A percentile compares a stretch with the other conserved stretches of the same genome.
These are phyloP conservation scores for Oxyruncus cristatus DNA, from an alignment of 2,113 vertebrate species.

Conservation along the genomic window DNA sequence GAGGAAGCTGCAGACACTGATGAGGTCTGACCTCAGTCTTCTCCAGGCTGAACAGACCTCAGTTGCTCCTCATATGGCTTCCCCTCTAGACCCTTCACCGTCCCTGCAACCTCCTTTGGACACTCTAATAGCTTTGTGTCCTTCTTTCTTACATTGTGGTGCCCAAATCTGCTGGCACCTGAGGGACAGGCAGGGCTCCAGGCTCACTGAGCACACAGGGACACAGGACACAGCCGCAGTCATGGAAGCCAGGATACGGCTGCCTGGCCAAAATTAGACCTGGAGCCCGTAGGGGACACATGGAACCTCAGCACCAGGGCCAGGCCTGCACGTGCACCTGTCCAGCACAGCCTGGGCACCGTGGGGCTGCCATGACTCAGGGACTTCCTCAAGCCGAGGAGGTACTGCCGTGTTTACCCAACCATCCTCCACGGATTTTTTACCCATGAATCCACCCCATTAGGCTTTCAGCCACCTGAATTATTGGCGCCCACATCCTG, in stretches of 20 bases:
- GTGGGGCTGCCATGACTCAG: neutral
- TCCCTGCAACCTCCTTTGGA: neutral
- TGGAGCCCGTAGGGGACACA: fast-evolving
- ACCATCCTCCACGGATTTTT: neutral
- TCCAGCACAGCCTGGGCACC: neutral
- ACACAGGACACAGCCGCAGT: too few species aligned
- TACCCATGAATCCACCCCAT: neutral
- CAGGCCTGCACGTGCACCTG: neutral
- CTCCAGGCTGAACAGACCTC: neutral
- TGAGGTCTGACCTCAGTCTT: neutral
- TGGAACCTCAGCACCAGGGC: fast-evolving
- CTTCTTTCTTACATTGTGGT: neutral
- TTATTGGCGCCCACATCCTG: constrained; percentile 16
- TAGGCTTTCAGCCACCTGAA: neutral
- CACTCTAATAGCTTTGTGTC: neutral
- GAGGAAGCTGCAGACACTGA: neutral
- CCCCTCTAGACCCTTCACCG: too few species aligned
- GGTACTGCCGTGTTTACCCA: neutral
- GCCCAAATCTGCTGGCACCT: neutral
- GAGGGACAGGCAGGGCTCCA: neutral
- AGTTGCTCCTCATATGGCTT: neutral
- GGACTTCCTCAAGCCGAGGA: neutral
- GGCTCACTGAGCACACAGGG: neutral
- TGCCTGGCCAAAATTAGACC: neutral
- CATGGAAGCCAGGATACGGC: fast-evolving